Percentiles rank a stretch among this genome's conserved stretches.
phyloP scores from a whole-genome alignment of 2,113 vertebrate genomes.

The Corapipo altera region DNA sequence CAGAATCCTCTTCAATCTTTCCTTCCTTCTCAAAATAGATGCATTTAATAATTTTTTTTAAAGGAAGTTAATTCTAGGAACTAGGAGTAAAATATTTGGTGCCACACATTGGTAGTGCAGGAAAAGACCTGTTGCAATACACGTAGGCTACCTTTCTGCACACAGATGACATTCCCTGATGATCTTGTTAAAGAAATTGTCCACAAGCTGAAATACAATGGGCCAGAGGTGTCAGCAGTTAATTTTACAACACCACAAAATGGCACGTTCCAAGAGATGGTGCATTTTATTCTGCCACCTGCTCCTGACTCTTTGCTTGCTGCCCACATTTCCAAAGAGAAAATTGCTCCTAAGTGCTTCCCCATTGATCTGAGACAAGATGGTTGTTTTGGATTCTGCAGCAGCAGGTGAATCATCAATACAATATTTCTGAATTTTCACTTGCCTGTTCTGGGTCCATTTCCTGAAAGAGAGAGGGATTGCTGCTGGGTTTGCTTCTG shows the following conservation, averaged over 20 bases:
- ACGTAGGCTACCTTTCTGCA: not conserved
- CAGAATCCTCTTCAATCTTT: not conserved
- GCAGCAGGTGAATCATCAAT: not conserved
- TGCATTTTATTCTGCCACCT: not conserved
- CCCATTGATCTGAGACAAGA: conserved; percentile 9
- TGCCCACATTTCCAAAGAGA: conserved; percentile 8
- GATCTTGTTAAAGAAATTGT: not conserved
- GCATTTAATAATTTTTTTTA: not conserved
- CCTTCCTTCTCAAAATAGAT: not conserved
- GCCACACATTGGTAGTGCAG: not conserved
- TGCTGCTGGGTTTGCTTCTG: not conserved
- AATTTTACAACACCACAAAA: not conserved
- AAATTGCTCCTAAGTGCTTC: conserved; percentile 57
- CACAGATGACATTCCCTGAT: not conserved
- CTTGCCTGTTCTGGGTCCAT: not conserved
- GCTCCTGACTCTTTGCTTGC: not conserved
- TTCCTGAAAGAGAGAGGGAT: not conserved
- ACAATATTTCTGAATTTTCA: not conserved
- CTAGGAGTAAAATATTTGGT: not conserved
- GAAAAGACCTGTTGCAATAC: not conserved
- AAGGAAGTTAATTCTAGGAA: not conserved
- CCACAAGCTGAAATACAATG: not conserved
- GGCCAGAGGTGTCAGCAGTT: not conserved
- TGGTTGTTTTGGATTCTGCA: conserved; percentile 1
- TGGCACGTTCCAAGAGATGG: not conserved